Percentiles rank a stretch among this genome's conserved stretches.
These are phyloP conservation scores for Mesorhabditis sp. DNA, from an alignment of 2,888 invertebrate genomes.

Conservation along the genomic window DNA sequence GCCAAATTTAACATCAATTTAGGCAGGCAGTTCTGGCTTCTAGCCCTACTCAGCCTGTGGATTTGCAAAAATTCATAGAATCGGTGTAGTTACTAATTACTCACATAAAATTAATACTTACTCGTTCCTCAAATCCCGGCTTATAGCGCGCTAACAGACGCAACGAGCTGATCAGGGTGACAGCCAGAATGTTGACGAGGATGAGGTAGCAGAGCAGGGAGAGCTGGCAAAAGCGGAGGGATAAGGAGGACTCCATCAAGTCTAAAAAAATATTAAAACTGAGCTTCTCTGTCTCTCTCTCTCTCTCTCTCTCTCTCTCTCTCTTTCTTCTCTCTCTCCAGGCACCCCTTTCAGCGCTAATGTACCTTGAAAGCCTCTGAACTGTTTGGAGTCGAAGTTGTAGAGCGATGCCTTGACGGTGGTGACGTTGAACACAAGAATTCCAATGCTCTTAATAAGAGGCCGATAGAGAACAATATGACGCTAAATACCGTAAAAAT, in stretches of 20 bases:
- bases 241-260: neutral
- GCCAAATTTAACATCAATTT: too few species aligned
- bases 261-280: neutral
- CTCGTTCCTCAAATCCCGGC: neutral
- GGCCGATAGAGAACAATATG: neutral
- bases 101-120: neutral
- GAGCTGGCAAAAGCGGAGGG: neutral
- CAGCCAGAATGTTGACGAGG: neutral
- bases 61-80: too few species aligned
- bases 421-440: neutral
- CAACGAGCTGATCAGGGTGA: neutral
- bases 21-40: too few species aligned
- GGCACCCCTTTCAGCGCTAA: too few species aligned
- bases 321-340: too few species aligned
- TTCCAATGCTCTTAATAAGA: neutral
- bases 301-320: neutral
- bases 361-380: neutral
- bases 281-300: neutral
- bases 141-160: neutral
- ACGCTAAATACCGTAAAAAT: neutral
- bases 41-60: too few species aligned
- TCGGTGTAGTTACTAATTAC: too few species aligned
- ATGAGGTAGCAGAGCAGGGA: neutral
- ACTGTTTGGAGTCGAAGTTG: neutral
- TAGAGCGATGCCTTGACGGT: neutral